A percentile compares a stretch with the other conserved stretches of the same genome.
Conservation (phyloP, 92 coral and sea anemone species). For the Nematostella vectensis region DNA sequence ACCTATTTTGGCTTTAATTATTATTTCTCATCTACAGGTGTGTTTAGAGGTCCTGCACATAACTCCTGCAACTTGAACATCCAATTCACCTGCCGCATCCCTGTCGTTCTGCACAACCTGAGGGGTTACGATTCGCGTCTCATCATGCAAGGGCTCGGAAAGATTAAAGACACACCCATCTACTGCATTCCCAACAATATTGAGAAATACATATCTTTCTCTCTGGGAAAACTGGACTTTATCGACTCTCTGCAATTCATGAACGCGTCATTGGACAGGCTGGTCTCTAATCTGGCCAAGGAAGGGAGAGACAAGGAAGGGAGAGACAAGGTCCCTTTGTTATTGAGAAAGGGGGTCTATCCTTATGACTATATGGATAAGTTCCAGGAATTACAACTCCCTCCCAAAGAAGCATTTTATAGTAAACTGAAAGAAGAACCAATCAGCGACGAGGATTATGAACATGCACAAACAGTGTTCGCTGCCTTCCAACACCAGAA, state of each 20-base stretch:
- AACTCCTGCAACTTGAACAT: conserved; percentile 17
- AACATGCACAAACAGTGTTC: conserved; percentile 19
- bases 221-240: conserved; percentile 23
- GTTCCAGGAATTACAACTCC: conserved; percentile 14
- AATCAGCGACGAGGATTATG: conserved; percentile 27
- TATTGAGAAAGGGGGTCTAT: conserved; percentile 14
- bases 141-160: conserved; percentile 34
- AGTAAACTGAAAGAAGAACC: conserved; percentile 14
- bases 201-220: conserved; percentile 49
- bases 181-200: conserved; percentile 50
- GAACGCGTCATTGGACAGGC: conserved; percentile 18
- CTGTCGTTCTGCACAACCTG: conserved; percentile 26
- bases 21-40: too few species aligned
- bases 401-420: conserved; percentile 21
- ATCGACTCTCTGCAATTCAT: conserved; percentile 37
- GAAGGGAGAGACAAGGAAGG: conserved; percentile 7
- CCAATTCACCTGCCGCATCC: conserved; percentile 20
- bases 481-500: conserved; percentile 5
- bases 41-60: neutral
- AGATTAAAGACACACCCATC: conserved; percentile 15
- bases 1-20: too few species aligned
- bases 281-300: conserved; percentile 11
- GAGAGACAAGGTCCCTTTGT: neutral
- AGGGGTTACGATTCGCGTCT: conserved; percentile 40
- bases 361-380: conserved; percentile 9